phyloP scores from a whole-genome alignment of 2,888 invertebrate species.

The Cheilosia vulpina region DNA sequence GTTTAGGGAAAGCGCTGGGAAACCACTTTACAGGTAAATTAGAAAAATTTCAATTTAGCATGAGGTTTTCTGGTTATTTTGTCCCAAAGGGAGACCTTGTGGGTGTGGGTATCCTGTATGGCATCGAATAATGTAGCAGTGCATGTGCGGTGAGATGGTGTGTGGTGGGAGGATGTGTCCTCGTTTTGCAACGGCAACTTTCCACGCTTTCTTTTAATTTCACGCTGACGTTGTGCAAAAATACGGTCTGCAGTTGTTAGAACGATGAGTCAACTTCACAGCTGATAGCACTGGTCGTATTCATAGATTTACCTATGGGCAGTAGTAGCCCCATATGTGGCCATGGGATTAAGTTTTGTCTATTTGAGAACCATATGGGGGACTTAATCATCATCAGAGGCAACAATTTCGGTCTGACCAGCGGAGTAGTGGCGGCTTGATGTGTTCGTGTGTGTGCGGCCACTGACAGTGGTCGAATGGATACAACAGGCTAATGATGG shows the following conservation, averaged over 20 bases:
- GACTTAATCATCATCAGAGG: constrained; percentile 34
- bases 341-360: constrained; percentile 11
- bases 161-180: constrained; percentile 4
- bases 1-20: constrained; percentile 93
- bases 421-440: constrained; percentile 3
- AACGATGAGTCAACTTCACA: constrained; percentile 11
- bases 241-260: not conserved
- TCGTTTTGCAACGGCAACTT: constrained; percentile 25
- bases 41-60: constrained; percentile 74
- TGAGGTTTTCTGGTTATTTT: constrained; percentile 62
- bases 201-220: constrained; percentile 56
- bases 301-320: not conserved
- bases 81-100: not conserved
- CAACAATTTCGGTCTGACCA: constrained; percentile 17
- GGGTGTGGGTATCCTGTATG: not conserved
- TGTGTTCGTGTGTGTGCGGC: constrained; percentile 10
- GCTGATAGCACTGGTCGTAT: not conserved
- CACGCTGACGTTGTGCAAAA: constrained; percentile 41
- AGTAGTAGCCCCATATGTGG: not conserved
- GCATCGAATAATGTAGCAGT: not conserved
- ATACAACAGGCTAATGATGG: constrained; percentile 42
- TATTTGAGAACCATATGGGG: not conserved
- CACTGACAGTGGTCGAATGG: constrained; percentile 33
- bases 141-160: not conserved
- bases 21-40: constrained; percentile 94